A percentile compares a stretch with the other conserved stretches of the same genome.
These are phyloP conservation scores for Melikaiella ostensackeni DNA, from an alignment of 2,888 invertebrate genomes.

Conservation along the genomic window DNA sequence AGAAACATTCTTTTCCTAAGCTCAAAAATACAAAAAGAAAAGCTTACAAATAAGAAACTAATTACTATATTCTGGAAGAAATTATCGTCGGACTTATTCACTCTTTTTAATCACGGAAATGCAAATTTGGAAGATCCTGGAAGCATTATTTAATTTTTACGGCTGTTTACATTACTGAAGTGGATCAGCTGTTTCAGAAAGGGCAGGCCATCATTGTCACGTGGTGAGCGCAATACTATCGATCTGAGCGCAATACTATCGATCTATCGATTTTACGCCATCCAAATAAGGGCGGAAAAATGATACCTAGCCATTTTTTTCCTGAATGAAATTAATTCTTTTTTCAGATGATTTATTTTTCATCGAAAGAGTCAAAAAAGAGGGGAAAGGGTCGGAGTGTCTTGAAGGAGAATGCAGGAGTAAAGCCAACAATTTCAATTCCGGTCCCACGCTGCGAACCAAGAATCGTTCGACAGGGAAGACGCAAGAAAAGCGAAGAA, in stretches of 20 bases:
- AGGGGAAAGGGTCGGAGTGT: not conserved
- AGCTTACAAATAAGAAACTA: not conserved
- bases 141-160: not conserved
- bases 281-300: not conserved
- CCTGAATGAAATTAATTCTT: not conserved
- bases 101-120: not conserved
- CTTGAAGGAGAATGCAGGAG: conserved; percentile 3
- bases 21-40: not conserved
- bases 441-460: conserved; percentile 50
- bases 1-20: not conserved
- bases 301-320: not conserved
- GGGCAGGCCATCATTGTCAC: not conserved
- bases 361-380: not conserved
- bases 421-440: conserved; percentile 45
- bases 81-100: not conserved
- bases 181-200: not conserved
- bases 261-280: not conserved
- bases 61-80: no score
- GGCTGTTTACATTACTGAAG: not conserved
- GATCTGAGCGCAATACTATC: not conserved
- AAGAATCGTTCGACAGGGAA: conserved; percentile 38
- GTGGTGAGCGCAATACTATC: not conserved
- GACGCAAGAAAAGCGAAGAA: conserved; percentile 43
- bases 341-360: not conserved
- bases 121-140: not conserved